Conservation (phyloP, 2,113 vertebrate species). For the Pelusios castaneus region DNA sequence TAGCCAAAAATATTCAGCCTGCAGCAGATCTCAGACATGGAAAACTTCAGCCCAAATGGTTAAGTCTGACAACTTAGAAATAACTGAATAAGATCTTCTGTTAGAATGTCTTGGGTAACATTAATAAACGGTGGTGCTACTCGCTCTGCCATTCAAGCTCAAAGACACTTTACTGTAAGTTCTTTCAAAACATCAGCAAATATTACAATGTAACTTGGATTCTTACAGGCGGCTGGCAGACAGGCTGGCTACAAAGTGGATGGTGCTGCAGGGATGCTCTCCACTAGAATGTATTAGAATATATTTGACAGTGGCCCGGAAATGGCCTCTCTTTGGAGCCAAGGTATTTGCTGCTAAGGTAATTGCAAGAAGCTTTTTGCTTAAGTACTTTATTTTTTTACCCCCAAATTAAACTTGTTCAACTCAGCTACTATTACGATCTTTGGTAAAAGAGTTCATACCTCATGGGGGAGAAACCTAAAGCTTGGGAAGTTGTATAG, state of each 20-base stretch:
- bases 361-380: not conserved
- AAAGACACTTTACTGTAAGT: not conserved
- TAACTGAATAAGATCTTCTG: not conserved
- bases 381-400: not conserved
- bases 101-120: not conserved
- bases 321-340: conserved; percentile 90
- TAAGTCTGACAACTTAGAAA: not conserved
- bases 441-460: not conserved
- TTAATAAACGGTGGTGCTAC: not conserved
- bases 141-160: not conserved
- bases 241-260: conserved; percentile 84
- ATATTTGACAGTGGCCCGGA: conserved; percentile 88
- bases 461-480: not conserved
- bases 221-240: conserved; percentile 82
- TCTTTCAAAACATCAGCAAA: not conserved
- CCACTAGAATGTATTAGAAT: conserved; percentile 87
- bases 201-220: conserved; percentile 23
- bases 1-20: not conserved
- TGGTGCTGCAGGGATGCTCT: conserved; percentile 84
- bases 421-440: not conserved
- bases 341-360: conserved; percentile 90
- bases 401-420: not conserved
- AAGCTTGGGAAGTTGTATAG: not conserved
- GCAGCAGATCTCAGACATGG: not conserved
- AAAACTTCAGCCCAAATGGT: not conserved